Percentiles rank a stretch among this genome's conserved stretches.
Conservation (phyloP, 2,113 vertebrate species). For the Platichthys flesus region DNA sequence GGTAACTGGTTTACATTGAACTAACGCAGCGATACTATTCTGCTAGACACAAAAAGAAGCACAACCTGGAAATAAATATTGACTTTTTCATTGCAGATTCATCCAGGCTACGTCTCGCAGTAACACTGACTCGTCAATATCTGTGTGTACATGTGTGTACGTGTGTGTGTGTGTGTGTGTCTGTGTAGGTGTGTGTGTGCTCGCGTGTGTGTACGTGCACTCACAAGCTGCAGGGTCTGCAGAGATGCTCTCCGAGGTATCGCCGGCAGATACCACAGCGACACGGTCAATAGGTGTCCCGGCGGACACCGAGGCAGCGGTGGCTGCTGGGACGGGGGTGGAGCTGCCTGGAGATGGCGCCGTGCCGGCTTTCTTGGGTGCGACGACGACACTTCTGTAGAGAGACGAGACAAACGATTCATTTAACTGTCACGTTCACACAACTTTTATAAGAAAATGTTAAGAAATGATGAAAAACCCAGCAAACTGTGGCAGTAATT, state of each 20-base stretch:
- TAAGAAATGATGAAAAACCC: conserved; percentile 1
- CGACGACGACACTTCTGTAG: conserved; percentile 92
- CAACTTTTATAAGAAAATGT: background rate
- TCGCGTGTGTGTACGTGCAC: conserved; percentile 34
- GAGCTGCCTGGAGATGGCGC: conserved; percentile 52
- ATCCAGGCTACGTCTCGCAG: background rate
- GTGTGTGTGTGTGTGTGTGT: conserved; percentile 13
- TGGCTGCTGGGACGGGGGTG: conserved; percentile 69
- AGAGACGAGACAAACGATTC: conserved; percentile 9
- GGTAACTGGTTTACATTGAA: conserved; percentile 28
- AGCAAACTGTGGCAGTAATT: background rate
- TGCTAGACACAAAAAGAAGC: background rate
- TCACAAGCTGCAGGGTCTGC: conserved; percentile 82
- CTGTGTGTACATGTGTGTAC: background rate
- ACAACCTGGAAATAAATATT: background rate
- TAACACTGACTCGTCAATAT: background rate
- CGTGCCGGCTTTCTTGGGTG: conserved; percentile 86
- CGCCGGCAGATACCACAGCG: conserved; percentile 89
- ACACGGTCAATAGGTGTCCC: conserved; percentile 84
- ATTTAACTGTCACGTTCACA: conserved; percentile 7
- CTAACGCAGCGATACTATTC: background rate
- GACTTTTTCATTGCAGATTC: conserved; percentile 1
- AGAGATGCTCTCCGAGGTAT: conserved; percentile 81
- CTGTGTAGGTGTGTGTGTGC: background rate
- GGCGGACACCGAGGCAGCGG: conserved; percentile 64